These are phyloP conservation scores for Dolichotis patagonum DNA, from an alignment of 2,113 vertebrate species.

Conservation along the genomic window DNA sequence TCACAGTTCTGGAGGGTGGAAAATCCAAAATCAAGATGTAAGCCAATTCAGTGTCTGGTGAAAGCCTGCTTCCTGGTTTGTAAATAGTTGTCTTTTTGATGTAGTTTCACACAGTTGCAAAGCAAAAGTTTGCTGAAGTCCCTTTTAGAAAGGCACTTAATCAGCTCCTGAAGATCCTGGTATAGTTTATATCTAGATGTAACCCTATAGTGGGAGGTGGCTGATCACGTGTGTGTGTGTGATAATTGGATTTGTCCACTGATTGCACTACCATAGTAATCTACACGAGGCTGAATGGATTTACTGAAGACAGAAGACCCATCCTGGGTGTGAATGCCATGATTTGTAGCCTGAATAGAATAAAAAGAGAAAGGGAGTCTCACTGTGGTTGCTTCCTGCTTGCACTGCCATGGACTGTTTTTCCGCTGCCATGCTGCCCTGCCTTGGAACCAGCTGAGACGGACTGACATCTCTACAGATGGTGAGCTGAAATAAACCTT, in stretches of 20 bases:
- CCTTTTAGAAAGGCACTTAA: background rate
- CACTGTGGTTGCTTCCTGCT: background rate
- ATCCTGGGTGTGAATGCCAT: background rate
- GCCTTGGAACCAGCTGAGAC: background rate
- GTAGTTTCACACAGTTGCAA: background rate
- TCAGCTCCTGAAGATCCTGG: background rate
- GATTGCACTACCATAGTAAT: background rate
- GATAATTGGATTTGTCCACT: background rate
- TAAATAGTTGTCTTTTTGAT: background rate
- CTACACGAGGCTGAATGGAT: background rate
- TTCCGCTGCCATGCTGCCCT: background rate
- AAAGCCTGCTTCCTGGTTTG: background rate
- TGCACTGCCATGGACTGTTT: background rate
- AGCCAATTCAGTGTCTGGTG: background rate
- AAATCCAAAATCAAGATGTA: background rate
- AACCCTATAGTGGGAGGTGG: background rate
- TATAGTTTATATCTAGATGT: background rate
- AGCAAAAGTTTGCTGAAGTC: background rate
- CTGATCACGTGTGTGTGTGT: background rate
- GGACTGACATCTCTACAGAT: background rate
- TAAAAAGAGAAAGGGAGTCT: background rate
- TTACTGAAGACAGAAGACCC: background rate
- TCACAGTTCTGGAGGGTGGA: background rate
- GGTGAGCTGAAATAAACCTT: background rate
- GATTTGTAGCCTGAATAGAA: background rate